A percentile compares a stretch with the other conserved stretches of the same genome.
Evolutionary conservation across 2,113 vertebrate species (phyloP).

Genomic region (Antennarius striatus): DNA sequence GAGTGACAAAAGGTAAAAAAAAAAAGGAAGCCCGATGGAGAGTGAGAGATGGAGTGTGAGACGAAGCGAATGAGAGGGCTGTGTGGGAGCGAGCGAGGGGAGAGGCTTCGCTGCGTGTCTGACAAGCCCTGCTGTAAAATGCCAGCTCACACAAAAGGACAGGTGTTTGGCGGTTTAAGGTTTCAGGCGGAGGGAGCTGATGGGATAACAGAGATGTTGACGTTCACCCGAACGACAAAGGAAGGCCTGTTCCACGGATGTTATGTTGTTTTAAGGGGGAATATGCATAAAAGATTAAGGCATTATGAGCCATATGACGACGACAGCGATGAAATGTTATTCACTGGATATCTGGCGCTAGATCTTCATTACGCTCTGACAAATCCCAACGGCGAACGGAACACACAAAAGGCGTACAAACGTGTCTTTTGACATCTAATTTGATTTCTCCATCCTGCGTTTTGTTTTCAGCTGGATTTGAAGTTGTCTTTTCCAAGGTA

Average conservation of each 20-base stretch:
- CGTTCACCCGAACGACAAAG: slow-evolving; percentile 75
- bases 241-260: slow-evolving; percentile 69
- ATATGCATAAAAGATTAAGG: slow-evolving; percentile 72
- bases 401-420: not conserved
- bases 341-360: slow-evolving; percentile 25
- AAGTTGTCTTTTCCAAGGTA: slow-evolving; percentile 20
- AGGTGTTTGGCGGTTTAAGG: slow-evolving; percentile 81
- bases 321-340: slow-evolving; percentile 66
- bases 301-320: slow-evolving; percentile 54
- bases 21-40: slow-evolving; percentile 13
- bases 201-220: slow-evolving; percentile 77
- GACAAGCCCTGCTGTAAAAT: slow-evolving; percentile 74
- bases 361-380: slow-evolving; percentile 52
- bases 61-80: slow-evolving; percentile 31
- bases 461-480: slow-evolving; percentile 7
- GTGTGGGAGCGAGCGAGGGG: slow-evolving; percentile 35
- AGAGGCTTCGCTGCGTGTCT: slow-evolving; percentile 61
- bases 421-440: slow-evolving; percentile 6
- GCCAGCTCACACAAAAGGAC: slow-evolving; percentile 80
- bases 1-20: slow-evolving; percentile 35
- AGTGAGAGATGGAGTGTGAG: slow-evolving; percentile 22
- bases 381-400: slow-evolving; percentile 25
- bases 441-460: not conserved
- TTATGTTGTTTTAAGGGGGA: slow-evolving; percentile 68
- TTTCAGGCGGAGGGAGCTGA: slow-evolving; percentile 74